Conservation (phyloP, 2,888 invertebrate species). For the Reticulitermes lucifugus region DNA sequence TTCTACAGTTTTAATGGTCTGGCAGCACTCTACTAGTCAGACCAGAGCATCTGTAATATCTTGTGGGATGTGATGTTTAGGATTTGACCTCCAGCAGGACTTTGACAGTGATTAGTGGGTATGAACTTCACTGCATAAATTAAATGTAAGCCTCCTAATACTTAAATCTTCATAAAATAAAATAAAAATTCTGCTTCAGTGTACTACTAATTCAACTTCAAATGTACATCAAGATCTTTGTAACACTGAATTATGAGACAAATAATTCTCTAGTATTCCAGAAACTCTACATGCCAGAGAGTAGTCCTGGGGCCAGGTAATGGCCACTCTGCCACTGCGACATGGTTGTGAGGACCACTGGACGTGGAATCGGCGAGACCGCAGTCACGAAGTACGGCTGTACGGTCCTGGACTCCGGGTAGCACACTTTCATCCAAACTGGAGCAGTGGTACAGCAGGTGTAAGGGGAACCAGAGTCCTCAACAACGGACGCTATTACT, state of each 20-base stretch:
- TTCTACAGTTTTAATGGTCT: no score
- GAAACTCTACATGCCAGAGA: slow-evolving; percentile 16
- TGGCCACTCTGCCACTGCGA: slow-evolving; percentile 58
- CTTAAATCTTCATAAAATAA: no score
- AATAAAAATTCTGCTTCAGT: no score
- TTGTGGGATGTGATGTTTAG: no score
- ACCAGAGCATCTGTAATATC: no score
- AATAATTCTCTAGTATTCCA: not conserved
- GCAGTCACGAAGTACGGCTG: slow-evolving; percentile 69
- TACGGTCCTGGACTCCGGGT: slow-evolving; percentile 68
- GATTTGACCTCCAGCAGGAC: no score
- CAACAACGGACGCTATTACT: slow-evolving; percentile 73
- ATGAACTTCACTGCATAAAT: no score
- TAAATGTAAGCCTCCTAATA: no score
- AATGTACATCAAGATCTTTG: no score
- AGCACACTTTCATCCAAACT: slow-evolving; percentile 81
- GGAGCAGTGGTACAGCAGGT: slow-evolving; percentile 81
- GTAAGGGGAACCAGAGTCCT: slow-evolving; percentile 74
- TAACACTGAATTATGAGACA: not conserved
- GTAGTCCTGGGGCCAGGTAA: slow-evolving; percentile 34
- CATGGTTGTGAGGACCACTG: slow-evolving; percentile 74
- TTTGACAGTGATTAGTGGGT: no score
- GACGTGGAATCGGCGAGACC: slow-evolving; percentile 74
- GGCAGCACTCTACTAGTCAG: no score
- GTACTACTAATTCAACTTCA: no score